Evolutionary conservation across 2,888 invertebrate genomes (phyloP), one percentile per base, ranked within the genome.

Genomic region (Drosophila aldrichi): DNA sequence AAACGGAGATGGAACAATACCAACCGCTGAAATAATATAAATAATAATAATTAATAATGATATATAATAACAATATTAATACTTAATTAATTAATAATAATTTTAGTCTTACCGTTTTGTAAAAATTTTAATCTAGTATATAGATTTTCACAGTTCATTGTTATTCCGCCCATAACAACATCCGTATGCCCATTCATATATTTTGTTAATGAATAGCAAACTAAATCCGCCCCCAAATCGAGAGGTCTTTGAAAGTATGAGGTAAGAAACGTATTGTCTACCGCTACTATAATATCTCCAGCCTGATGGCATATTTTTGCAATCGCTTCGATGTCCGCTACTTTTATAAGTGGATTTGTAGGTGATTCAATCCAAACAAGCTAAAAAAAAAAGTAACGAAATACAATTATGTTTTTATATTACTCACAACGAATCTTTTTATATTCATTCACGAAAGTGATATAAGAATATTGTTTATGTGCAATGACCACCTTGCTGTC

Each of bases 181-280:
- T 99, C 99, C 0, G 97, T 96, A 93, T 99, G 99, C 0, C 99
- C 99, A 93, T 99, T 99, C 96, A 99, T 97, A 92, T 99, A 99
- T 93, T 99, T 99, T 0, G 98, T 98, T 61, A 98, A 91, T 0
- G 99, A 99, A 93, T 99, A 98, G 83, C 97, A 94, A 2, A 96
- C 96, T 61, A 99, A 94, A 92, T 99, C 98, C 2, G 97, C 98
- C 1, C 99, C 99, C 40, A 98, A 94, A 29, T 96, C 95, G 61
- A 99, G 93, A 1, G 99, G 99, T 68, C 96, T 94, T 96, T 99
- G 98, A 78, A 97, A 96, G 91, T 97, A 98, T 2, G 97, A 95
- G 0, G 98, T 96, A 79, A 98, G 94, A 93, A 99, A 99, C 18
- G 99, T 99, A 91, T 98, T 99, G 93, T 99, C 98, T 1, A 98